Evolutionary conservation across 2,888 invertebrate species (phyloP), one percentile per base, ranked within the genome.

Genomic region (Drosophila nr. medialis): DNA sequence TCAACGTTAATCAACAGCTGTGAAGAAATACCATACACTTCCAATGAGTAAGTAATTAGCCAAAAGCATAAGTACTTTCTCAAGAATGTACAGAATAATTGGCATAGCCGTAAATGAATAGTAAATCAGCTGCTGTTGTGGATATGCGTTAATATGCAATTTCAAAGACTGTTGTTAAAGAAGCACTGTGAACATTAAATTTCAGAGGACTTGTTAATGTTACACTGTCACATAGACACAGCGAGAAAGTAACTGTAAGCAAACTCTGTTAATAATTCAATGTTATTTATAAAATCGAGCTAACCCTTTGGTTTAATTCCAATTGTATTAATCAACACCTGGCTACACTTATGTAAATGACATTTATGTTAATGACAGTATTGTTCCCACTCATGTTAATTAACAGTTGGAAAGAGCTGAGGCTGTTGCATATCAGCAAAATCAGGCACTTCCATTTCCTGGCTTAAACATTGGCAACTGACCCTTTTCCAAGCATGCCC

Each of bases 1-100:
- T 13, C 34, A 34, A 38, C n/a, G 38, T 38, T n/a, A n/a, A 34
- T 53, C 36, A 54, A 36, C 36, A 55, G 13, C 38, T 55, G 13
- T n/a, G 13, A 4, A 21, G 4, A 8, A 7, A 45, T 45, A 8
- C 45, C 45, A 24, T 10, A 11, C 5, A n/a, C n/a, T 42, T 40
- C 11, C n/a, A 40, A n/a, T n/a, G 40, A 11, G n/a, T 42, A 42
- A 42, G n/a, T 42, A n/a, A 42, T 2, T 42, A n/a, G n/a, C 6
- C 42, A 21, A n/a, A 11, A 42, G 10, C n/a, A 42, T 42, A 42
- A 32, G 32, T 10, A 10, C 32, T 32, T 32, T 32, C 32, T 32
- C 32, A 32, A 4, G 11, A 32, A 32, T 32, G 32, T 32, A 32
- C 11, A 1, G 32, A 32, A 32, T 32, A 32, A 32, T 32, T 32